Base-by-base conservation (phyloP, 1,140 invertebrate genomes). In the Drosophila mayri region DNA sequence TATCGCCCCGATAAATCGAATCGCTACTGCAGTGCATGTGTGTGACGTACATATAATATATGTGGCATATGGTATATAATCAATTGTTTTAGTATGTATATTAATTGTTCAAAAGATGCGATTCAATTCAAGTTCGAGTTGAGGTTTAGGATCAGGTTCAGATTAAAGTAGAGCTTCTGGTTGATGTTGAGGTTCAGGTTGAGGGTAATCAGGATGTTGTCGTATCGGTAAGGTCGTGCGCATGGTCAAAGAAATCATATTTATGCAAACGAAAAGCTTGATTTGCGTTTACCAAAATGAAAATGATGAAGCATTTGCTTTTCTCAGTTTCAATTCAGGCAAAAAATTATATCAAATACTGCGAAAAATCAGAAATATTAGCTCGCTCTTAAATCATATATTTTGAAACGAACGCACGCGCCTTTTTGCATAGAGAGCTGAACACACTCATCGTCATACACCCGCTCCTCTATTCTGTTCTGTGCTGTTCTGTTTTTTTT, bases 1-100 rank as follows among this genome's bases (percentile, higher is more conserved):
- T 93, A 93, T 95, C 95, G 92, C 95, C 95, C 94, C 95, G 95
- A 94, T 94, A 95, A 95, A 92, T 87, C 46, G 78, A 66, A 74
- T 90, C 88, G 81, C 90, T 91, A 86, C 78, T 81, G 77, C 77
- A 57, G 72, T 76, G 73, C 74, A 62, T 66, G 73, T 76, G 73
- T 62, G 61, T 68, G 50, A 40, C 44, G 55, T 65, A 25, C 25
- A 25, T 25, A 25, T 25, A 25, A n/a, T 22, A 22, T 22, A 58
- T 47, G 50, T 77, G 41, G 57, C 43, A 72, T 72, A 54, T 65
- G 50, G 37, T 52, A 54, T 47, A 40, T 71, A 44, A 71, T 67
- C 61, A 25, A 49, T 67, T 66, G 63, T 22, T 72, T 68, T 58
- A 44, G 47, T 63, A 55, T 50, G 47, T 63, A 55, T 50, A 57